These are phyloP conservation scores for Alosa alosa DNA, from an alignment of 2,113 vertebrate genomes.

Conservation along the genomic window DNA sequence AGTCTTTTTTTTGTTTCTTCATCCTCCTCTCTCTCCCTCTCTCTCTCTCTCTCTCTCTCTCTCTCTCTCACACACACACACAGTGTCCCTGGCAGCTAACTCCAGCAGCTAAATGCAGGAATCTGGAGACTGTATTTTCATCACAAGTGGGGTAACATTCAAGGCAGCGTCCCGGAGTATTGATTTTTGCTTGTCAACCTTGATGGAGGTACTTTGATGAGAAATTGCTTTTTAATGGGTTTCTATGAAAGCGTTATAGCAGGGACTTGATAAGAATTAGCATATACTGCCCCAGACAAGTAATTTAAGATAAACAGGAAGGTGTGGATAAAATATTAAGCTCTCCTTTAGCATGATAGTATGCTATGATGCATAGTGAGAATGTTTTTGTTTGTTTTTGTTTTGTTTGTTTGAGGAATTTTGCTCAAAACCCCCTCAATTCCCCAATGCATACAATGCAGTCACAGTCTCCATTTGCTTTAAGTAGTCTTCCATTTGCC, in stretches of 20 bases:
- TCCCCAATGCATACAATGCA: neutral
- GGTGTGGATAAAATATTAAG: neutral
- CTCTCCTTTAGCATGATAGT: neutral
- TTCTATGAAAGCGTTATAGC: neutral
- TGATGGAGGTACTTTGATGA: slow-evolving; percentile 18
- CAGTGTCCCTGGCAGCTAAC: neutral
- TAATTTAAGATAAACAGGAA: neutral
- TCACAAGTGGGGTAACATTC: neutral
- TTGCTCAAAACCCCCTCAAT: neutral
- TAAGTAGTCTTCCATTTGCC: slow-evolving; percentile 13
- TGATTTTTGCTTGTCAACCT: neutral
- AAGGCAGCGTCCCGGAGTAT: neutral
- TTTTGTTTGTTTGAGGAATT: neutral
- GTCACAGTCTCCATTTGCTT: neutral
- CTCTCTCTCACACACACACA: neutral
- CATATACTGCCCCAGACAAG: slow-evolving; percentile 4
- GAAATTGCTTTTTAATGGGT: slow-evolving; percentile 18
- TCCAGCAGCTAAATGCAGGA: neutral
- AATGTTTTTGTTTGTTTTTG: neutral
- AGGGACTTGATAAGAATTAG: slow-evolving; percentile 3
- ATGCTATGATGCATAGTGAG: neutral
- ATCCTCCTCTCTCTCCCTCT: neutral
- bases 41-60: neutral
- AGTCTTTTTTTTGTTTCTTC: neutral
- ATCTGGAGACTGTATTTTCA: neutral